Percentiles rank a stretch among this genome's conserved stretches.
These are phyloP conservation scores for Herminia tarsipennalis DNA, from an alignment of 2,888 invertebrate species.

Conservation along the genomic window DNA sequence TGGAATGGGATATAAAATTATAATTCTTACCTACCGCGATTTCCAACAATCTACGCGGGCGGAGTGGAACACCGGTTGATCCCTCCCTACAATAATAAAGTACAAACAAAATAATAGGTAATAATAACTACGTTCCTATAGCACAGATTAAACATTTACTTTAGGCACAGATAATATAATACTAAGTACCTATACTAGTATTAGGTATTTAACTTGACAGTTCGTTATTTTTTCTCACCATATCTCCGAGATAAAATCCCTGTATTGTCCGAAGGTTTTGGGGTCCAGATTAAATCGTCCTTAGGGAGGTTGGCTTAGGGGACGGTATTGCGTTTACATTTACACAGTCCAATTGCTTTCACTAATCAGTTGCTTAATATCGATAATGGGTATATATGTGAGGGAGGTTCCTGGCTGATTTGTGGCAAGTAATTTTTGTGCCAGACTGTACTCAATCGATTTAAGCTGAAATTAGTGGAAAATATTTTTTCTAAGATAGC, in stretches of 20 bases:
- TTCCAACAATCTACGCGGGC: too few relatives aligned
- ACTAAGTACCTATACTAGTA: background rate
- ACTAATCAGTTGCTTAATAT: slow-evolving; percentile 43
- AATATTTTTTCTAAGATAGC: too few relatives aligned
- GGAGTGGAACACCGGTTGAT: too few relatives aligned
- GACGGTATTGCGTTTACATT: slow-evolving; percentile 43
- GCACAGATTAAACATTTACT: too few relatives aligned
- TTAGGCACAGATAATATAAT: background rate
- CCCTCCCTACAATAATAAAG: too few relatives aligned
- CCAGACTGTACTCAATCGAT: too few relatives aligned
- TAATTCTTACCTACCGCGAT: too few relatives aligned
- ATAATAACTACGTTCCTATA: too few relatives aligned
- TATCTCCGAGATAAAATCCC: slow-evolving; percentile 33
- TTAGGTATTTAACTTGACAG: too few relatives aligned
- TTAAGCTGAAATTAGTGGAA: too few relatives aligned
- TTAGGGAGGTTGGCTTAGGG: slow-evolving; percentile 27
- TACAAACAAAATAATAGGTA: too few relatives aligned
- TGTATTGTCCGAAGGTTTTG: slow-evolving; percentile 45
- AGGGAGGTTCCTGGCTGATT: background rate
- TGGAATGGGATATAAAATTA: too few relatives aligned
- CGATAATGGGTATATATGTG: slow-evolving; percentile 26
- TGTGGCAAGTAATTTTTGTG: background rate
- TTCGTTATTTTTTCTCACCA: slow-evolving; percentile 19
- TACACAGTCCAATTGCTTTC: slow-evolving; percentile 47
- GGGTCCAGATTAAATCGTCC: slow-evolving; percentile 45